Evolutionary conservation across 2,797 vertebrate genomes (phyloP).

Genomic region (Delichon dasypus): DNA sequence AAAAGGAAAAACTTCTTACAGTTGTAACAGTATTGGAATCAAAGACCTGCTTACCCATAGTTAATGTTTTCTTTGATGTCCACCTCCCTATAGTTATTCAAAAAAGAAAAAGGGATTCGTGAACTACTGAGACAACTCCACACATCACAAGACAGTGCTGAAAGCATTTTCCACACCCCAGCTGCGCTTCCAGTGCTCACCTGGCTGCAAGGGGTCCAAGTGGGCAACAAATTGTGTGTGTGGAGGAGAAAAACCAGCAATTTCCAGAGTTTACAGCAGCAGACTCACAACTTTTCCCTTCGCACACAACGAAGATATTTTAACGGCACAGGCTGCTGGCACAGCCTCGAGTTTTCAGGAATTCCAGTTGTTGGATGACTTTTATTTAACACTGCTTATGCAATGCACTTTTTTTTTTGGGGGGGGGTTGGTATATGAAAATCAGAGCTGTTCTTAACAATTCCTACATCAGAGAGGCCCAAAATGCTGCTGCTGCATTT

Average conservation of each 20-base stretch:
- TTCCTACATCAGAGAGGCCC: not conserved
- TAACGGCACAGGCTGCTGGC: not conserved
- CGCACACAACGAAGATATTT: not conserved
- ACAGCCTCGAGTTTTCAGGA: not conserved
- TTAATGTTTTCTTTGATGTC: slow-evolving; percentile 85
- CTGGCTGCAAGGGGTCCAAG: not conserved
- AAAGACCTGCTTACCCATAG: slow-evolving; percentile 80
- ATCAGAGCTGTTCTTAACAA: not conserved
- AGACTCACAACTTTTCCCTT: not conserved
- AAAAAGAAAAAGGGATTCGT: slow-evolving; percentile 67
- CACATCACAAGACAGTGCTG: slow-evolving; percentile 50
- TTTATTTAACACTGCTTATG: not conserved
- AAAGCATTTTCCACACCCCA: slow-evolving; percentile 27
- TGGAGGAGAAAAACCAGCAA: not conserved
- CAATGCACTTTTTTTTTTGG: not conserved
- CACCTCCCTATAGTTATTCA: slow-evolving; percentile 79
- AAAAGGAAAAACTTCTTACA: slow-evolving; percentile 24
- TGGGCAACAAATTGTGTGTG: not conserved
- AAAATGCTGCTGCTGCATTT: not conserved
- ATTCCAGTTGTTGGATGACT: not conserved
- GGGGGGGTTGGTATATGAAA: not conserved
- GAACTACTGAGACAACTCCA: slow-evolving; percentile 49
- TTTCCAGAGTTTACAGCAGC: not conserved
- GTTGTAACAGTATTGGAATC: slow-evolving; percentile 51
- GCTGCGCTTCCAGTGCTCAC: not conserved